Evolutionary conservation across 2,797 vertebrate genomes (phyloP), one percentile per base, ranked within the genome.

Genomic region (Iguana delicatissima): DNA sequence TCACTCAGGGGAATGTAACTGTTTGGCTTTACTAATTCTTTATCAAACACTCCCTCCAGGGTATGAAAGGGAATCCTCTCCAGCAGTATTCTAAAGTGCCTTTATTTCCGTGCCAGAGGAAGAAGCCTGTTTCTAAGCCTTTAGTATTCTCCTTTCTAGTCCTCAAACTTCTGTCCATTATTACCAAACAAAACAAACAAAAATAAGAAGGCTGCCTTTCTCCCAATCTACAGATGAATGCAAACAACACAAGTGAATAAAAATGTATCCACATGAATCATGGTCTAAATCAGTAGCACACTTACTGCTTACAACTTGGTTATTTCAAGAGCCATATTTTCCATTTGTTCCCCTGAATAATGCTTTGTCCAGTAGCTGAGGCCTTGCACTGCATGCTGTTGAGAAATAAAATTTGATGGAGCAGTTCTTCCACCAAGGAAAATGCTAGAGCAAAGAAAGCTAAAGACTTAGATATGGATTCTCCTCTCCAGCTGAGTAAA

Each of bases 21-120:
- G n/a, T 91, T 94, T 93, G 50, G 2, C 88, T 97, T 95, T 92
- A 95, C 93, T 89, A 89, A 32, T 94, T 96, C 55, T 82, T 94
- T 67, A 89, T 94, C 84, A 92, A 84, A 67, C 50, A 82, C 80
- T 95, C 84, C 95, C 64, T 85, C 64, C 82, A 93, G 86, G 26
- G 22, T 88, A 92, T 87, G 62, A 92, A 77, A 93, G 93, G 55
- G 92, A 94, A 92, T n/a, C 5, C 79, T 1, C 74, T 91, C 85
- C 77, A 88, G 8, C 88, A 29, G 0, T 86, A 38, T 74, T 69
- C 67, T 80, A 24, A 86, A 59, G 72, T 64, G 81, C 1, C 85
- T 84, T n/a, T 0, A 0, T 82, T 83, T 86, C 69, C 55, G 52
- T 92, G 20, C 73, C 29, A 46, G 22, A 67, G 82, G 72, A 84